These are phyloP conservation scores for Entomyzon cyanotis DNA, from an alignment of 2,113 vertebrate genomes.

Conservation along the genomic window DNA sequence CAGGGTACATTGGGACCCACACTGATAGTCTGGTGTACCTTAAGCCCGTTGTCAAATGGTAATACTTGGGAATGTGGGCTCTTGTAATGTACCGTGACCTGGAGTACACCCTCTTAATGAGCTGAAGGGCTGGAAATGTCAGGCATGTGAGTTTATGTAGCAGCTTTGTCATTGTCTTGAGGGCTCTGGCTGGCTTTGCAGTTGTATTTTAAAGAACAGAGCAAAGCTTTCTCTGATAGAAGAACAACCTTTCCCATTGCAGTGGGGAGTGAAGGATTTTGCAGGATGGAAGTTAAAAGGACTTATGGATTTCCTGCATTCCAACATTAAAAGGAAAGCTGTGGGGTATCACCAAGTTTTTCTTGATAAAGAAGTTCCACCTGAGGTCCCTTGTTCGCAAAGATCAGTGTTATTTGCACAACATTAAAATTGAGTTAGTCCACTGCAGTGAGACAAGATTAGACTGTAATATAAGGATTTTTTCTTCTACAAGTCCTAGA, in stretches of 20 bases:
- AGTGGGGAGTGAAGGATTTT: background rate
- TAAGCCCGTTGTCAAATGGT: background rate
- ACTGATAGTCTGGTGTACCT: background rate
- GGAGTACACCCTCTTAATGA: background rate
- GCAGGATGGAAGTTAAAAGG: background rate
- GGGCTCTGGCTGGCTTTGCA: background rate
- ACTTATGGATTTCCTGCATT: background rate
- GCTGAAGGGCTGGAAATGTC: background rate
- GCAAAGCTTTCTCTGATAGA: background rate
- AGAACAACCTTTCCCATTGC: background rate
- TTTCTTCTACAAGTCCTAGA: slow-evolving; percentile 8
- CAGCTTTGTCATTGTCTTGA: background rate
- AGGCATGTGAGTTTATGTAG: background rate
- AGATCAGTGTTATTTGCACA: background rate
- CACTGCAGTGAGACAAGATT: background rate
- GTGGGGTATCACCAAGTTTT: background rate
- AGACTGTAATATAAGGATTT: background rate
- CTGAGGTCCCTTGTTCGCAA: background rate
- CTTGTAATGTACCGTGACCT: background rate
- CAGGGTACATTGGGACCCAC: background rate
- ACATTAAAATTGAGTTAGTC: slow-evolving; percentile 16
- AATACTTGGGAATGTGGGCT: background rate
- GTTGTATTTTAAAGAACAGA: background rate
- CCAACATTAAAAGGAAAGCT: background rate
- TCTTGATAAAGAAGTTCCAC: background rate